A percentile compares a stretch with the other conserved stretches of the same genome.
phyloP scores from a whole-genome alignment of 2,113 vertebrate genomes.

The Coracopsis vasa region DNA sequence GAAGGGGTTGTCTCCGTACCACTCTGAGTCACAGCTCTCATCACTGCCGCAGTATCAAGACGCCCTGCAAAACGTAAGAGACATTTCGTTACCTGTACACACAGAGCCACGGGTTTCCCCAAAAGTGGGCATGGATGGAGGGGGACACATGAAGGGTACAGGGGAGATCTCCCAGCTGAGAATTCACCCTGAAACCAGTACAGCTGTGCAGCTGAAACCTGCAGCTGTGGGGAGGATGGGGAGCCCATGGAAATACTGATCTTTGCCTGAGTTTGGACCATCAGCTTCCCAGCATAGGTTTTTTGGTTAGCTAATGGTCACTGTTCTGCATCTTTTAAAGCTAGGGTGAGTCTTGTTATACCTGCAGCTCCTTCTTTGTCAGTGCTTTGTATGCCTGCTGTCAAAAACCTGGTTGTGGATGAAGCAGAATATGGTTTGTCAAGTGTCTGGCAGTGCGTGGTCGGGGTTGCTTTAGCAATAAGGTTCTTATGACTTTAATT shows the following conservation, averaged over 20 bases:
- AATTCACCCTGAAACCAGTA: neutral
- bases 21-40: constrained; percentile 93
- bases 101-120: neutral
- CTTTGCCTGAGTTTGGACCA: neutral
- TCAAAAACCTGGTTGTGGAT: neutral
- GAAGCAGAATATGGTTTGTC: neutral
- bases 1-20: constrained; percentile 90
- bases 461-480: neutral
- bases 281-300: neutral
- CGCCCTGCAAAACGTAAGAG: constrained; percentile 86
- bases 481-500: neutral
- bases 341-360: neutral
- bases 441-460: neutral
- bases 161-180: neutral
- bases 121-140: neutral
- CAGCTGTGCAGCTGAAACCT: neutral
- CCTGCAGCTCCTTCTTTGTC: neutral
- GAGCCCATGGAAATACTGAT: neutral
- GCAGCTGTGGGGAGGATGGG: neutral
- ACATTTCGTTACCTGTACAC: fast-evolving
- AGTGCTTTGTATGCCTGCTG: neutral
- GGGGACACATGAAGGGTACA: neutral
- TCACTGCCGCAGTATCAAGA: constrained; percentile 90
- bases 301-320: neutral
- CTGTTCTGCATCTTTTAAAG: neutral